phyloP scores from a whole-genome alignment of 1,140 invertebrate species.

The Drosophila malerkotliana region DNA sequence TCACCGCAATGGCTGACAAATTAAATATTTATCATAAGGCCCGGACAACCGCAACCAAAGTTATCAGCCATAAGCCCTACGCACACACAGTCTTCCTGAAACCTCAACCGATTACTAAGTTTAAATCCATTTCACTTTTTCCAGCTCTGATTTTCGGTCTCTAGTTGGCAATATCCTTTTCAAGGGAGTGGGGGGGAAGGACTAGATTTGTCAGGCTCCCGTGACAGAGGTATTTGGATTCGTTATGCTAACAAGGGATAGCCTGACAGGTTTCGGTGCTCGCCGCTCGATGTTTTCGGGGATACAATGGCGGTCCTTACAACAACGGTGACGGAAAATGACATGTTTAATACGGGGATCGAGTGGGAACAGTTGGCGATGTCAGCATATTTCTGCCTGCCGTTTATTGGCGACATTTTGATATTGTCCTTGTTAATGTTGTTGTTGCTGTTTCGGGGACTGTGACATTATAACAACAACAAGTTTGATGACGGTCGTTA shows the following conservation, averaged over 20 bases:
- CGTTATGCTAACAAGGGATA: conserved; percentile 43
- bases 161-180: conserved; percentile 23
- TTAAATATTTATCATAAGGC: conserved; percentile 70
- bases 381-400: conserved; percentile 71
- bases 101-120: conserved; percentile 7
- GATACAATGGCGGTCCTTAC: conserved; percentile 1
- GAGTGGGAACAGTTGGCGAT: conserved; percentile 70
- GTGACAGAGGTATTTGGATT: conserved; percentile 49
- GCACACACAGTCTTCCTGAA: not conserved
- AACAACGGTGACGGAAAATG: conserved; percentile 40
- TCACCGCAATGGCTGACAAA: conserved; percentile 24
- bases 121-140: not conserved
- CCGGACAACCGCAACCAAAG: conserved; percentile 46
- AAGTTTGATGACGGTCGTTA: conserved; percentile 75
- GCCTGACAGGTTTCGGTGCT: conserved; percentile 36
- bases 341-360: conserved; percentile 63
- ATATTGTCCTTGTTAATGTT: conserved; percentile 23
- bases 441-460: conserved; percentile 21
- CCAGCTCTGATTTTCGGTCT: conserved; percentile 11
- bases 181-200: conserved; percentile 1
- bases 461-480: conserved; percentile 58
- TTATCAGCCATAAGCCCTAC: conserved; percentile 1
- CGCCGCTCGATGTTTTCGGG: conserved; percentile 18
- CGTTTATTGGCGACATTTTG: conserved; percentile 74
- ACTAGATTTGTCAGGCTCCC: conserved; percentile 39